phyloP scores from a whole-genome alignment of 2,888 invertebrate genomes.

The Cerastis leucographa region DNA sequence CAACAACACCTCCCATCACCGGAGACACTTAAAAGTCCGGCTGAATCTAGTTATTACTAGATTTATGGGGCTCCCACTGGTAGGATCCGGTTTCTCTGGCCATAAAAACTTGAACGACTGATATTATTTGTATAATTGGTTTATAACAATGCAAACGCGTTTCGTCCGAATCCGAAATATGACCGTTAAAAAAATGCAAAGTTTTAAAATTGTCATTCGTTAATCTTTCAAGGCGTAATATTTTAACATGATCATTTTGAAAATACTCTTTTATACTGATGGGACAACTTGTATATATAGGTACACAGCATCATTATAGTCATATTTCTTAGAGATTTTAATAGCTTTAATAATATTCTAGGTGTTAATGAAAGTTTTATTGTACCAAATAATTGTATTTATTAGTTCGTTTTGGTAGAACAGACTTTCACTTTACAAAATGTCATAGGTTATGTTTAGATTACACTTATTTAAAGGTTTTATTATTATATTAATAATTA shows the following conservation, averaged over 20 bases:
- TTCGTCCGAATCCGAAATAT: conserved; percentile 72
- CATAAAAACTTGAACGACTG: conserved; percentile 78
- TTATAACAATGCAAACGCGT: conserved; percentile 43
- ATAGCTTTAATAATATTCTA: conserved; percentile 88
- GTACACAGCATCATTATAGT: conserved; percentile 83
- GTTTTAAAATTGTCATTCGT: conserved; percentile 55
- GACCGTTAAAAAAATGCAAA: conserved; percentile 32
- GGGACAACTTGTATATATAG: conserved; percentile 75
- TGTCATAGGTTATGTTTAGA: conserved; percentile 83
- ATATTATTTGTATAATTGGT: conserved; percentile 72
- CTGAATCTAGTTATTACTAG: conserved; percentile 55
- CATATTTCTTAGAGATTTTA: conserved; percentile 83
- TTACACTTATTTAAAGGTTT: conserved; percentile 83
- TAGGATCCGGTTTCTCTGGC: conserved; percentile 78
- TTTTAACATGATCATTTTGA: conserved; percentile 54
- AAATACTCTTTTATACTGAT: conserved; percentile 55
- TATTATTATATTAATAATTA: conserved; percentile 77
- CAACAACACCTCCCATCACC: conserved; percentile 75
- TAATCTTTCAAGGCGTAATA: conserved; percentile 46
- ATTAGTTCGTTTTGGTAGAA: conserved; percentile 86
- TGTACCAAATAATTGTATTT: conserved; percentile 90
- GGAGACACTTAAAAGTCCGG: conserved; percentile 68
- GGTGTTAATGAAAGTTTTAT: conserved; percentile 83
- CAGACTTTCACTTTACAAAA: conserved; percentile 86
- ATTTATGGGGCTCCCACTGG: conserved; percentile 66